Conservation (phyloP, 2,113 vertebrate species). For the Prochilodus magdalenae region DNA sequence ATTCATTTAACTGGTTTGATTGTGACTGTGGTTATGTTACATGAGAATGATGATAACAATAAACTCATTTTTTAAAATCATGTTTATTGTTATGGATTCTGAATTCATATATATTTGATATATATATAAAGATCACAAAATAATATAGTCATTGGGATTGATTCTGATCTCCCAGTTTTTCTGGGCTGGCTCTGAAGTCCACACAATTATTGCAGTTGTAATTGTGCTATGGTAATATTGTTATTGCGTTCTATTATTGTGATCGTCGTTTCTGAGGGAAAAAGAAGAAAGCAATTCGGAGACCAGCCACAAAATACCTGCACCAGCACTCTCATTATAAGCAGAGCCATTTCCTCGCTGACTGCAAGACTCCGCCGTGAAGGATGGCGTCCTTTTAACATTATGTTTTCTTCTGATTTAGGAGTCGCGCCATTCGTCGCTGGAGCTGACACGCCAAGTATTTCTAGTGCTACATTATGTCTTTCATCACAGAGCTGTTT, state of each 20-base stretch:
- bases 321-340: background rate
- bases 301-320: background rate
- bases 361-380: background rate
- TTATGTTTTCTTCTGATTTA: background rate
- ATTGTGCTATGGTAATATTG: background rate
- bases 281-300: background rate
- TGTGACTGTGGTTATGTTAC: too few species aligned
- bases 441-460: background rate
- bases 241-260: background rate
- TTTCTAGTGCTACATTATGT: background rate
- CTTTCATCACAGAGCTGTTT: slow-evolving; percentile 1
- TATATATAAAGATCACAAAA: too few species aligned
- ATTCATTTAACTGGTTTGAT: too few species aligned
- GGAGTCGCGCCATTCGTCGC: background rate
- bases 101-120: too few species aligned
- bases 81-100: too few species aligned
- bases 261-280: background rate
- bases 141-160: background rate
- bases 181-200: background rate
- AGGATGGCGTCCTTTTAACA: background rate
- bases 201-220: background rate
- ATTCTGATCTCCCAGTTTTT: background rate
- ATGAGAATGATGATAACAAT: too few species aligned
- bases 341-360: background rate
- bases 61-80: too few species aligned